phyloP scores from a whole-genome alignment of 2,888 invertebrate genomes.

The Oligia latruncula region DNA sequence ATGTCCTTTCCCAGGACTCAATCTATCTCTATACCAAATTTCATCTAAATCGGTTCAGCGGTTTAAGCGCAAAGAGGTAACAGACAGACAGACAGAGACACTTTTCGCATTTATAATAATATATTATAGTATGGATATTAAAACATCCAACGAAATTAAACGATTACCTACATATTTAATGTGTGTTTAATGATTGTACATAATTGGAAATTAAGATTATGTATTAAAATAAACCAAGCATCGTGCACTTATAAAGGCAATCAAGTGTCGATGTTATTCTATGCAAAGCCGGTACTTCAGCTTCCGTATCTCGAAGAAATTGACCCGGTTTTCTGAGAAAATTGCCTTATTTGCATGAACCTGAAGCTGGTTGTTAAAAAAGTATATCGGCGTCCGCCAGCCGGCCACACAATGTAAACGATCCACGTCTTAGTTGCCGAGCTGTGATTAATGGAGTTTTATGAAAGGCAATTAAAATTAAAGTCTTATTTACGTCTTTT shows the following conservation, averaged over 20 bases:
- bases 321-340: constrained; percentile 81
- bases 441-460: constrained; percentile 40
- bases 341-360: constrained; percentile 81
- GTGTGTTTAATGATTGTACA: not conserved
- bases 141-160: not conserved
- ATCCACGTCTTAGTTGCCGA: constrained; percentile 34
- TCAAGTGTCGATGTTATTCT: constrained; percentile 65
- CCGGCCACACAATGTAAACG: constrained; percentile 48
- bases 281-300: constrained; percentile 64
- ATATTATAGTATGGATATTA: too few species aligned
- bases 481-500: constrained; percentile 28
- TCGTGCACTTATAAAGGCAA: constrained; percentile 68
- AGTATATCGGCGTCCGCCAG: constrained; percentile 60
- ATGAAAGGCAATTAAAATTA: constrained; percentile 46
- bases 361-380: constrained; percentile 69
- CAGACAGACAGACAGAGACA: too few species aligned
- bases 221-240: constrained; percentile 39
- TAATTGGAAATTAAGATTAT: constrained; percentile 13
- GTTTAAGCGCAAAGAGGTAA: too few species aligned
- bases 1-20: too few species aligned
- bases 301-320: constrained; percentile 79
- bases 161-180: not conserved
- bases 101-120: too few species aligned
- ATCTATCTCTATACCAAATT: too few species aligned
- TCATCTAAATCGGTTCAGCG: too few species aligned